These are phyloP conservation scores for Mormoops blainvillei DNA, from an alignment of 2,113 vertebrate genomes.

Conservation along the genomic window DNA sequence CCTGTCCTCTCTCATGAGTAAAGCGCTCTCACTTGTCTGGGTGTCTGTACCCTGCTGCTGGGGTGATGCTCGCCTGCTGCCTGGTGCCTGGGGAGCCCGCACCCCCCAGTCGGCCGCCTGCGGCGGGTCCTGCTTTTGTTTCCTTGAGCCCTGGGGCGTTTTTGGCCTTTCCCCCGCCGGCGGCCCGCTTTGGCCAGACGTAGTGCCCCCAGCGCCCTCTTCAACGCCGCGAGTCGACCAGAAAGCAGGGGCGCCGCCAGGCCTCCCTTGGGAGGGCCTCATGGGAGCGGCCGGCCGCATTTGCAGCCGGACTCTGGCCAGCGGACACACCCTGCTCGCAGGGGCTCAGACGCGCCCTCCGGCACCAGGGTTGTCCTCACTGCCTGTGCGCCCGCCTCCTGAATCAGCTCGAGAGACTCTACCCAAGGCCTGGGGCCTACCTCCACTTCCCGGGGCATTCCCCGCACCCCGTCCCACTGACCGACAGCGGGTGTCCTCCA, in stretches of 20 bases:
- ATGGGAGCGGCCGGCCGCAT: fast-evolving
- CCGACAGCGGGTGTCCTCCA: not conserved
- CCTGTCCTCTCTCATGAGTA: not conserved
- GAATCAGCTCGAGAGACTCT: no score
- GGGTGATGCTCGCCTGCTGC: not conserved
- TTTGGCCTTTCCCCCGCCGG: not conserved
- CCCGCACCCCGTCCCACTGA: not conserved
- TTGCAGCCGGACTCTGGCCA: no score
- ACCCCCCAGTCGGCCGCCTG: not conserved
- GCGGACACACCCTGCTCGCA: no score
- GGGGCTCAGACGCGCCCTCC: no score
- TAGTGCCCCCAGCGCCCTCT: not conserved
- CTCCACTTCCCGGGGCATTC: no score
- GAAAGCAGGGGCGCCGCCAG: fast-evolving
- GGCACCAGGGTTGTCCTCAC: no score
- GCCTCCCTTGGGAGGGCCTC: not conserved
- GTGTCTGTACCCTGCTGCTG: not conserved
- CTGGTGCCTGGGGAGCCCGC: not conserved
- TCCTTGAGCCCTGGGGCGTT: not conserved
- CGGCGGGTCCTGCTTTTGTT: not conserved
- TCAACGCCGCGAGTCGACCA: fast-evolving
- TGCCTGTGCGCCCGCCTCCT: no score
- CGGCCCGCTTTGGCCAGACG: not conserved
- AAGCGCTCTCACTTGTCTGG: fast-evolving
- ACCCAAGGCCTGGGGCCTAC: no score